Evolutionary conservation across 2,113 vertebrate species (phyloP), one percentile per base, ranked within the genome.

Genomic region (Microtus montanus): DNA sequence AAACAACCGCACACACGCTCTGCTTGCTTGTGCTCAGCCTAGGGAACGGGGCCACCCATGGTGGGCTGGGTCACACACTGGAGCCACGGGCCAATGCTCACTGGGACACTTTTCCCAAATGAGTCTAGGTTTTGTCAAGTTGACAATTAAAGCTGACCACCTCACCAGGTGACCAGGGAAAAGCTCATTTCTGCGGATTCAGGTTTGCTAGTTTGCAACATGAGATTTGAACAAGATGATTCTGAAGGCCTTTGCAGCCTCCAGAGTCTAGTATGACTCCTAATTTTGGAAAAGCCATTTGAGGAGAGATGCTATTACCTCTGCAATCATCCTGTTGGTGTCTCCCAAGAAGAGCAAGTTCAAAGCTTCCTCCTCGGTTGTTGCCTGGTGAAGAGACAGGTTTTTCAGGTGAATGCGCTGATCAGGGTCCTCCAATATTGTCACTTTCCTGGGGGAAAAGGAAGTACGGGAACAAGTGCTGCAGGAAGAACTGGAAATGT

Each of bases 341-440:
- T 99, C 99, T 35, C 99, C 99, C 52, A 99, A 97, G 96, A 99
- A 99, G 17, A 99, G 99, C 13, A 99, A 97, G 95, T 99, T 99
- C 88, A 99, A 98, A 70, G 99, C 99, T 96, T 99, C 99, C 95
- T 99, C 99, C 97, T 99, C 99, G n/a, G 98, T 99, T 10, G 97
- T 98, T 54, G 99, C 99, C 97, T 99, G 99, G 83, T 99, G 99
- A 96, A 99, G 98, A 44, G 99, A 99, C 52, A 99, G 98, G 97
- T 99, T 99, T 98, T 98, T 99, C 63, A 99, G 98, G 94, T 99
- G 99, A 97, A 99, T 99, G 96, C 99, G 99, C 98, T 99, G 99
- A 87, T 99, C 99, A 20, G 98, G 83, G 92, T 99, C 99, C 97
- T 99, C 99, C 98, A 99, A 98, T 93, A 99, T 98, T n/a, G 98